Evolutionary conservation across 2,797 vertebrate species (phyloP).

Genomic region (Thamnophis elegans): DNA sequence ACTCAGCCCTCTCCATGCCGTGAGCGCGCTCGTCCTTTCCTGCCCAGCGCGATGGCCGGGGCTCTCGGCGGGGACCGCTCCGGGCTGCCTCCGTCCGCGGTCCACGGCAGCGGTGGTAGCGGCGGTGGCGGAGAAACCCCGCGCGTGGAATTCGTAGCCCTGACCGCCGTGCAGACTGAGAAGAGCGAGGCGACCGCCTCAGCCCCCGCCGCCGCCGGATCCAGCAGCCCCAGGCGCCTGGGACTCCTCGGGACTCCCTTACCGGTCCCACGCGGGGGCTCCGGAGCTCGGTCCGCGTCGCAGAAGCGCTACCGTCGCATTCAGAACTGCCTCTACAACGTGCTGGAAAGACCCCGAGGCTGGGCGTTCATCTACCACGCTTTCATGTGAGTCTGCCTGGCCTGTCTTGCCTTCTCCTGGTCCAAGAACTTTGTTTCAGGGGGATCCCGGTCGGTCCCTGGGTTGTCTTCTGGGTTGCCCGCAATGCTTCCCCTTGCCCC

Average conservation of each 20-base stretch:
- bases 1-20: neutral
- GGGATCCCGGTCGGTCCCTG: neutral
- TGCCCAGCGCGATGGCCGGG: conserved; percentile 22
- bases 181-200: conserved; percentile 75
- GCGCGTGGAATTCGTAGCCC: conserved; percentile 86
- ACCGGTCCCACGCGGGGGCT: conserved; percentile 79
- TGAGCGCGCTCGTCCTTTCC: neutral
- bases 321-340: conserved; percentile 96
- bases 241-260: conserved; percentile 79
- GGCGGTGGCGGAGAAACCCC: conserved; percentile 51
- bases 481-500: neutral
- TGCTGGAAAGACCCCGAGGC: conserved; percentile 93
- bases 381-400: conserved; percentile 87
- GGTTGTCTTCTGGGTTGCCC: neutral
- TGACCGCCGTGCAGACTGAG: conserved; percentile 86
- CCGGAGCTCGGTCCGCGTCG: conserved; percentile 76
- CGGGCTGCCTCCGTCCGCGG: conserved; percentile 27
- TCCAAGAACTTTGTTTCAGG: neutral
- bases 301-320: conserved; percentile 88
- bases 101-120: conserved; percentile 60
- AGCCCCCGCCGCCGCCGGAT: conserved; percentile 76
- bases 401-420: no score
- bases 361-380: conserved; percentile 98
- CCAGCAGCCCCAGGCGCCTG: conserved; percentile 77
- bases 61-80: conserved; percentile 54